These are phyloP conservation scores for Apostichopus japonicus DNA, from an alignment of 35 echinoderm and acorn worm species.

Conservation along the genomic window DNA sequence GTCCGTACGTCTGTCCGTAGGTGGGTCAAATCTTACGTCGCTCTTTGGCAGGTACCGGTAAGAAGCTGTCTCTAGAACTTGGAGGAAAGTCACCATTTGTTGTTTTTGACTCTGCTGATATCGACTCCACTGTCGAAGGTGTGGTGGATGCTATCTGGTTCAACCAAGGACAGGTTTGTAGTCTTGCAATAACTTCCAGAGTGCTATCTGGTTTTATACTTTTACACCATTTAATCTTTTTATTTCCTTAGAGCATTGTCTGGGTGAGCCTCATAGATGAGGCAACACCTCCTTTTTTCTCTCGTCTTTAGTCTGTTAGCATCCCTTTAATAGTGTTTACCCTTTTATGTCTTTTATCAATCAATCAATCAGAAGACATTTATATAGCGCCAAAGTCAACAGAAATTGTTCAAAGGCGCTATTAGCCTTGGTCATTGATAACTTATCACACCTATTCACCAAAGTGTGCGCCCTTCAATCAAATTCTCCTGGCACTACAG, in stretches of 20 bases:
- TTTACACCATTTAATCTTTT: not conserved
- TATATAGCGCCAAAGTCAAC: too few species aligned
- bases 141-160: constrained; percentile 99
- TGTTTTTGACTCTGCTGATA: constrained; percentile 96
- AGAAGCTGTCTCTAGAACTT: constrained; percentile 96
- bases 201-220: not conserved
- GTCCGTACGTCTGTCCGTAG: constrained; percentile 8
- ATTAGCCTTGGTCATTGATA: too few species aligned
- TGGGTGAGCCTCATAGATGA: too few species aligned
- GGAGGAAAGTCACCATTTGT: constrained; percentile 98
- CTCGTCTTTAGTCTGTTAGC: not conserved
- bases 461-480: too few species aligned
- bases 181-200: not conserved
- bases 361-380: too few species aligned
- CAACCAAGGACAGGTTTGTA: constrained; percentile 94
- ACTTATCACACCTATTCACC: too few species aligned
- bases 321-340: not conserved
- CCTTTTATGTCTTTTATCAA: too few species aligned
- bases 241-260: too few species aligned
- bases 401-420: too few species aligned
- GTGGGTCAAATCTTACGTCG: constrained; percentile 93
- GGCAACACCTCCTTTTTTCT: too few species aligned
- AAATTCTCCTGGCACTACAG: too few species aligned
- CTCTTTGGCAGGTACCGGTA: constrained; percentile 87
- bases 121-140: constrained; percentile 92